Evolutionary conservation across 1,140 invertebrate species (phyloP).

Genomic region (Luehdorfia chinensis): DNA sequence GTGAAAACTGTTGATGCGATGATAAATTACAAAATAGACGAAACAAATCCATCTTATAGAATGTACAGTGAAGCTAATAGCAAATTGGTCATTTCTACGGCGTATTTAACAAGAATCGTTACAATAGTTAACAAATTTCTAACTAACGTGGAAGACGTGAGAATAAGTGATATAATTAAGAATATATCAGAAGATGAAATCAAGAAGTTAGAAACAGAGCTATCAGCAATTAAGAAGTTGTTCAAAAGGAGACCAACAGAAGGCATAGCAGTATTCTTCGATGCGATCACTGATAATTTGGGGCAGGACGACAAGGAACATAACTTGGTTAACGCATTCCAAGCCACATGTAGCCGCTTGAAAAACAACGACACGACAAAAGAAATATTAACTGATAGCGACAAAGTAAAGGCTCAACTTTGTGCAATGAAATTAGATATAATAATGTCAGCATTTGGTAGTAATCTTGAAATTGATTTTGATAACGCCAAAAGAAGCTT

Average conservation of each 20-base stretch:
- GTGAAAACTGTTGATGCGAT: constrained; percentile 35
- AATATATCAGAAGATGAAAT: constrained; percentile 32
- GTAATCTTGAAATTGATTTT: constrained; percentile 32
- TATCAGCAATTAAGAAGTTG: constrained; percentile 42
- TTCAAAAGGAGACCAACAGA: constrained; percentile 58
- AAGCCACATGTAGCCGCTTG: constrained; percentile 40
- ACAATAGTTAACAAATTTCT: constrained; percentile 50
- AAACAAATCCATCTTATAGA: constrained; percentile 37
- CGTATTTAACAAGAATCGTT: constrained; percentile 65
- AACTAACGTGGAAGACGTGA: constrained; percentile 32
- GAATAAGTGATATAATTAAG: constrained; percentile 24
- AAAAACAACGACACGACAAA: constrained; percentile 44
- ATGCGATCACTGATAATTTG: constrained; percentile 55
- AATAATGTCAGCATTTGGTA: constrained; percentile 33
- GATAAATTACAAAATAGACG: constrained; percentile 44
- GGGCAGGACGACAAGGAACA: constrained; percentile 42
- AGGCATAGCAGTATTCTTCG: constrained; percentile 56
- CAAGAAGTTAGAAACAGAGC: constrained; percentile 31
- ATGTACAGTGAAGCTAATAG: constrained; percentile 48
- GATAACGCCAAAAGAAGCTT: constrained; percentile 37
- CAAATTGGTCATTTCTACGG: constrained; percentile 41
- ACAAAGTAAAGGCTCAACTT: constrained; percentile 42
- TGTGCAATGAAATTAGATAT: constrained; percentile 47
- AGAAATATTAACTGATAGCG: constrained; percentile 42
- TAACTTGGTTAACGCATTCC: constrained; percentile 37